Evolutionary conservation across 2,888 invertebrate genomes (phyloP), one percentile per base, ranked within the genome.

Genomic region (Ctena decussata): DNA sequence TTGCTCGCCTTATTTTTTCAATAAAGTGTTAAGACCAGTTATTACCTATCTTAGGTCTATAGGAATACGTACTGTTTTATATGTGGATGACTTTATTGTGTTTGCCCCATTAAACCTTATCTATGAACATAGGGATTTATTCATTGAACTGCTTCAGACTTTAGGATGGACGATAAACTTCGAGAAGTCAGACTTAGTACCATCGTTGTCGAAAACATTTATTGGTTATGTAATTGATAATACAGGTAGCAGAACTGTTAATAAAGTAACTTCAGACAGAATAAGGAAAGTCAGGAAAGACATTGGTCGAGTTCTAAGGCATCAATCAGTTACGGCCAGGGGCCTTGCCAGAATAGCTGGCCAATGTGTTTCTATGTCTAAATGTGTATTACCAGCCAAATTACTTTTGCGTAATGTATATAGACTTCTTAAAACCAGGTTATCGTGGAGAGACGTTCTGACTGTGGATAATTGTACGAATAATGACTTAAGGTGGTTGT

Each of bases 311-410:
- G 60, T 60, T 30, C 18, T 60, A 60, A 60, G 32, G 18, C 21
- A 60, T 6, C 60, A 60, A 60, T 60, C 60, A 30, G 60, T 60
- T 27, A 60, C 60, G 3, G 60, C 60, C 60, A 60, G 60, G 27
- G 60, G 60, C 8, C 30, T 60, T 27, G 60, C 60, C 27, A 60
- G 74, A n/a, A 32, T 73, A 44, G 74, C 65, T 11, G 65, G 80
- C 18, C 60, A 80, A 69, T 80, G 80, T 65, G 69, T 80, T 1
- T 60, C 73, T 24, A 74, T 80, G 44, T 32, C 27, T 35, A 41
- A 49, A 65, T 41, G n/a, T 73, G 69, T 80, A 12, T 65, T 69
- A 18, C 80, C 80, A 32, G 73, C 44, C 60, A 80, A 80, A 53
- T 27, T 60, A 35, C 21, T 65, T 11, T 30, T 49, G n/a, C n/a